phyloP scores from a whole-genome alignment of 2,113 vertebrate genomes.

The Apaloderma vittatum region DNA sequence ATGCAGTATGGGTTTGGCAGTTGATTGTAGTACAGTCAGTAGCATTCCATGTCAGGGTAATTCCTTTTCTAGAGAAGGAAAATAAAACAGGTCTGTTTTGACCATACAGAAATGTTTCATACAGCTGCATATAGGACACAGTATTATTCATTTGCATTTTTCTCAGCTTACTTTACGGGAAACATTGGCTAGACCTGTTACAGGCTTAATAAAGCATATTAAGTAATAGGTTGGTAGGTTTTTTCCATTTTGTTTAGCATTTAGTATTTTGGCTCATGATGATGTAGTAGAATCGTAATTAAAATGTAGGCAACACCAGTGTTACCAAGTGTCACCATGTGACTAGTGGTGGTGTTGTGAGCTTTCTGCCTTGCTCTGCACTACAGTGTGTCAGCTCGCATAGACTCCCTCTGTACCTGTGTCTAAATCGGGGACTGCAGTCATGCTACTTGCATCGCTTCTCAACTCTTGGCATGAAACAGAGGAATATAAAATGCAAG shows the following conservation, averaged over 20 bases:
- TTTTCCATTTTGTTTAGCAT: neutral
- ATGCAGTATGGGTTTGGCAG: neutral
- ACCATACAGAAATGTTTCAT: neutral
- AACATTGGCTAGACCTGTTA: neutral
- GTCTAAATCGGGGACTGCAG: neutral
- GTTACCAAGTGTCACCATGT: neutral
- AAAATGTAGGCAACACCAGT: neutral
- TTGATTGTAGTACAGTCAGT: neutral
- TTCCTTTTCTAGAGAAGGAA: neutral
- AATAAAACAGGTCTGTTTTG: neutral
- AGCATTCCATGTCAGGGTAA: neutral
- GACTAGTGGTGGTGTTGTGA: neutral
- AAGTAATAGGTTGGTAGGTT: neutral
- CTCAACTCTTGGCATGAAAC: neutral
- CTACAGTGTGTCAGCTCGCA: neutral
- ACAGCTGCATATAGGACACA: neutral
- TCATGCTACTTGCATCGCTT: neutral
- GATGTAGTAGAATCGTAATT: neutral
- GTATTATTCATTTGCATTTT: neutral
- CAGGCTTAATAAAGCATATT: neutral
- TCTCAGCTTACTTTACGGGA: neutral
- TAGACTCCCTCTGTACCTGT: neutral
- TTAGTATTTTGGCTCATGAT: neutral
- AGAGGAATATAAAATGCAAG: neutral
- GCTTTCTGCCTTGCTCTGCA: neutral